Percentiles rank a stretch among this genome's conserved stretches.
Conservation (phyloP, 2,888 invertebrate genomes). For the Diarsia brunnea region DNA sequence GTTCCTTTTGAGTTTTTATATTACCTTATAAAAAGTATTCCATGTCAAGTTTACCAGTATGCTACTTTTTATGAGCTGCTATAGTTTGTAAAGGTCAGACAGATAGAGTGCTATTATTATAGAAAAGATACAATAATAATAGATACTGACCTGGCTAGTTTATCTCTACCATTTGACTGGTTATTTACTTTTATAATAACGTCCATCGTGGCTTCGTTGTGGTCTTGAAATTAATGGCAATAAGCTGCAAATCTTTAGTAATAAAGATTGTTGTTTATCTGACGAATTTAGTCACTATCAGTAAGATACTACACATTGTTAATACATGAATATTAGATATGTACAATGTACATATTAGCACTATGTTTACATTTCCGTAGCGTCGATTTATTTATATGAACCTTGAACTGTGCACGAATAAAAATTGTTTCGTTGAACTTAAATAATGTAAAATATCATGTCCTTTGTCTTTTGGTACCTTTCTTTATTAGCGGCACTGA, state of each 20-base stretch:
- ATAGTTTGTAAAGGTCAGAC: background rate
- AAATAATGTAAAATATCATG: slow-evolving; percentile 23
- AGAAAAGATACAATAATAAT: slow-evolving; percentile 47
- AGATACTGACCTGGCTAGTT: slow-evolving; percentile 86
- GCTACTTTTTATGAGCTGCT: background rate
- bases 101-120: background rate
- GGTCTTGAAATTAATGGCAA: slow-evolving; percentile 8
- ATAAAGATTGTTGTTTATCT: slow-evolving; percentile 16
- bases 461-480: too few species aligned
- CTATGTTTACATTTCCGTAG: slow-evolving; percentile 27
- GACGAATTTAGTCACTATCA: slow-evolving; percentile 12
- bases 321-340: slow-evolving; percentile 11
- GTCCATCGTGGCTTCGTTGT: slow-evolving; percentile 79
- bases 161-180: slow-evolving; percentile 90
- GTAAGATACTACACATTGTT: slow-evolving; percentile 26
- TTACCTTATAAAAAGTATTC: background rate
- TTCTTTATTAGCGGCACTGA: background rate
- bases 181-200: slow-evolving; percentile 88
- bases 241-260: slow-evolving; percentile 14
- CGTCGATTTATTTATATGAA: slow-evolving; percentile 34
- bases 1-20: too few species aligned
- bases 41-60: too few species aligned
- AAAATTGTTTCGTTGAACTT: background rate
- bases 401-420: slow-evolving; percentile 47
- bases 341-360: background rate